Evolutionary conservation across 2,888 invertebrate genomes (phyloP).

Genomic region (Melanargia galathea): DNA sequence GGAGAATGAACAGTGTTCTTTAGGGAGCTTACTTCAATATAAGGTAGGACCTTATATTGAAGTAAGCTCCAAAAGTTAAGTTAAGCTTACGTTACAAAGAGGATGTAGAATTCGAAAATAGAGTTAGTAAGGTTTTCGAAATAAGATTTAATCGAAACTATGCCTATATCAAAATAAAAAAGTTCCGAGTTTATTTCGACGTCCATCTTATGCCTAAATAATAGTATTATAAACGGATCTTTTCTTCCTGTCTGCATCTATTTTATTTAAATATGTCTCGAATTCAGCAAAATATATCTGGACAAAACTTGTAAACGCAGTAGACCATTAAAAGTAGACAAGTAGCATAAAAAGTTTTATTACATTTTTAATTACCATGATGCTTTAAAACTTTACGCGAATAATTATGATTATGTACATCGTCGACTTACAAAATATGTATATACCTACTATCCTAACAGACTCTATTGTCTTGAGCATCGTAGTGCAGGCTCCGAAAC

Average conservation of each 20-base stretch:
- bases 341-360: not conserved
- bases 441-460: conserved; percentile 4
- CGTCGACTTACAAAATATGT: conserved; percentile 9
- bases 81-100: no score
- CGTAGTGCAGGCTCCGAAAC: not conserved
- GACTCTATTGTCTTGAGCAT: conserved; percentile 11
- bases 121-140: no score
- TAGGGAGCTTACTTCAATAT: not conserved
- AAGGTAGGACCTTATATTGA: no score
- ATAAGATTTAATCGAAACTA: no score
- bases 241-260: no score
- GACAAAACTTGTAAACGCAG: not conserved
- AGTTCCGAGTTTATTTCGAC: no score
- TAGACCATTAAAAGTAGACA: not conserved
- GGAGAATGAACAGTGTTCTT: not conserved
- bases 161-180: no score
- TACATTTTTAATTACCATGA: conserved; percentile 1
- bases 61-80: no score
- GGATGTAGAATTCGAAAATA: no score
- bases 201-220: no score
- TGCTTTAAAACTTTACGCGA: not conserved
- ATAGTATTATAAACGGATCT: no score
- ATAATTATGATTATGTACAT: not conserved
- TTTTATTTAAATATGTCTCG: no score
- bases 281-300: not conserved